phyloP scores from a whole-genome alignment of 2,797 vertebrate species.

The Amniataba percoides region DNA sequence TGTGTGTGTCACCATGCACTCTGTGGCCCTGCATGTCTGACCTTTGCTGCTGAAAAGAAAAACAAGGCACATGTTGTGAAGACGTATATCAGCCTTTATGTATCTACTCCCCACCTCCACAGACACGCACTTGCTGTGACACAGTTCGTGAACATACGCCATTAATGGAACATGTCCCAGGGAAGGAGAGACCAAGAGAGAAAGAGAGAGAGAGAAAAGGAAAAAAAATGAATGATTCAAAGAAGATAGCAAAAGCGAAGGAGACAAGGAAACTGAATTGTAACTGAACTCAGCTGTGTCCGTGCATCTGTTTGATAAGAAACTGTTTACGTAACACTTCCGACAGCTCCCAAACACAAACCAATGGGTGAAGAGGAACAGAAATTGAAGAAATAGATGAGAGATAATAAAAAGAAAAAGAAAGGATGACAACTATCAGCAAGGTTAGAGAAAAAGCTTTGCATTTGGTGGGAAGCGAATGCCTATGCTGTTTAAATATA shows the following conservation, averaged over 20 bases:
- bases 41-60: too few relatives aligned
- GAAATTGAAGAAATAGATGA: not conserved
- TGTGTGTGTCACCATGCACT: not conserved
- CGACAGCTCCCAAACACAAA: not conserved
- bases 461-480: not conserved
- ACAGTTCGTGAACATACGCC: conserved; percentile 34
- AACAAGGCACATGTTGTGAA: too few relatives aligned
- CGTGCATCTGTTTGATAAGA: not conserved
- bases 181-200: not conserved
- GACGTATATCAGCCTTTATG: too few relatives aligned
- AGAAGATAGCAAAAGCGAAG: not conserved
- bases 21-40: conserved; percentile 7
- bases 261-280: not conserved
- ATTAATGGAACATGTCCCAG: conserved; percentile 33
- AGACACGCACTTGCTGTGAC: conserved; percentile 20
- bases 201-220: not conserved
- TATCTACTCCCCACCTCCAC: too few relatives aligned
- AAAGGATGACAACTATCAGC: not conserved
- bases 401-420: not conserved
- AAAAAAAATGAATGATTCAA: not conserved
- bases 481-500: not conserved
- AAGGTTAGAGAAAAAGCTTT: not conserved
- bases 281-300: not conserved
- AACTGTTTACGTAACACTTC: not conserved
- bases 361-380: not conserved